Conservation (phyloP, 2,888 invertebrate species). For the Drosophila buzzatii region DNA sequence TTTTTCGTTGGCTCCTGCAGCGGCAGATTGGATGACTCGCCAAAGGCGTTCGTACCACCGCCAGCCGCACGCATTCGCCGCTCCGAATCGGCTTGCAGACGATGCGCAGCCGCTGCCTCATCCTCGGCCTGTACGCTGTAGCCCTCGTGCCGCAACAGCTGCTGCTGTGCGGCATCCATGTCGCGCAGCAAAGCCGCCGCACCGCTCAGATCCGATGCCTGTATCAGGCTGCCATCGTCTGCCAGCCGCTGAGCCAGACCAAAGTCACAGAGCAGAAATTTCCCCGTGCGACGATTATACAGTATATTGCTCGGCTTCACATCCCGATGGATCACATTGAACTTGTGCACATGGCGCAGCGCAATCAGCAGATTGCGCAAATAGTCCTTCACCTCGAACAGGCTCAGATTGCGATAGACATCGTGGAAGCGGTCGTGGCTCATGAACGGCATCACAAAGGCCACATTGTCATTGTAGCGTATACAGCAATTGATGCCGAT, state of each 20-base stretch:
- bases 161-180: conserved; percentile 45
- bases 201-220: conserved; percentile 48
- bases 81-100: conserved; percentile 13
- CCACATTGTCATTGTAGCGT: conserved; percentile 91
- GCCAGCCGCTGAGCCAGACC: conserved; percentile 91
- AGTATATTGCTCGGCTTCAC: conserved; percentile 97
- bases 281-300: conserved; percentile 90
- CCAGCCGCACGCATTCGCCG: conserved; percentile 25
- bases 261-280: conserved; percentile 94
- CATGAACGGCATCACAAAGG: conserved; percentile 96
- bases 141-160: conserved; percentile 49
- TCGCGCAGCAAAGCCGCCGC: conserved; percentile 33
- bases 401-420: conserved; percentile 89
- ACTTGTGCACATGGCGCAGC: conserved; percentile 92
- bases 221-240: conserved; percentile 50
- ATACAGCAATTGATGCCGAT: conserved; percentile 93
- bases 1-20: conserved; percentile 88
- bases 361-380: conserved; percentile 93
- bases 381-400: conserved; percentile 90
- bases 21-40: conserved; percentile 14
- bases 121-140: conserved; percentile 58
- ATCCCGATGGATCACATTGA: conserved; percentile 94
- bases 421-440: conserved; percentile 92
- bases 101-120: conserved; percentile 43
- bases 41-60: conserved; percentile 42